Conservation (phyloP, 2,888 invertebrate genomes). For the Hyposoter dolosus region DNA sequence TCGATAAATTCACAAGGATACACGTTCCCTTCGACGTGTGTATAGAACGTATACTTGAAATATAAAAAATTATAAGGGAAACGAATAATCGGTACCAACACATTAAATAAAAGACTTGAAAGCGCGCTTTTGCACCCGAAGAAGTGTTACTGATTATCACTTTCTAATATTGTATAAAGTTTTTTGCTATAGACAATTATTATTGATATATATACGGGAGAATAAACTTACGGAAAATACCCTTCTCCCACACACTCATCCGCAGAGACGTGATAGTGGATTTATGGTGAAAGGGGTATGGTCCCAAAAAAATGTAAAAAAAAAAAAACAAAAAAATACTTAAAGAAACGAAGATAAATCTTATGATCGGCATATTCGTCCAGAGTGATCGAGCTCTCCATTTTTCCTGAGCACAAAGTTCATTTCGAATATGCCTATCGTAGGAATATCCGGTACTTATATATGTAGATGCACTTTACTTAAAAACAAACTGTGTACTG, state of each 20-base stretch:
- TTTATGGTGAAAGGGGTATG: constrained; percentile 82
- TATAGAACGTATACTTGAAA: constrained; percentile 5
- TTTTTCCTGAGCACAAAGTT: constrained; percentile 49
- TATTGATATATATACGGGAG: constrained; percentile 38
- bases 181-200: constrained; percentile 65
- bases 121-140: constrained; percentile 60
- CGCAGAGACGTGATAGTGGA: constrained; percentile 82
- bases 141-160: constrained; percentile 55
- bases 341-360: constrained; percentile 15
- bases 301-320: constrained; percentile 70
- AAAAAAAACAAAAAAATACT: constrained; percentile 18
- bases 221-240: constrained; percentile 76
- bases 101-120: constrained; percentile 57
- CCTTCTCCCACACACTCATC: constrained; percentile 82
- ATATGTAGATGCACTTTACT: constrained; percentile 40
- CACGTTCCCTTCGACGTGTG: constrained; percentile 17
- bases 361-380: constrained; percentile 53
- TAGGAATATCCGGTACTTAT: constrained; percentile 61
- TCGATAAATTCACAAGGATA: constrained; percentile 37
- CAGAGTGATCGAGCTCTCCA: constrained; percentile 41
- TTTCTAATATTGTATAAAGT: constrained; percentile 64
- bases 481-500: constrained; percentile 39
- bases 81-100: constrained; percentile 51
- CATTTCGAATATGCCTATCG: constrained; percentile 58
- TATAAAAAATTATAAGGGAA: constrained; percentile 12